Evolutionary conservation across 2,113 vertebrate genomes (phyloP).

Genomic region (Hippopotamus amphibius): DNA sequence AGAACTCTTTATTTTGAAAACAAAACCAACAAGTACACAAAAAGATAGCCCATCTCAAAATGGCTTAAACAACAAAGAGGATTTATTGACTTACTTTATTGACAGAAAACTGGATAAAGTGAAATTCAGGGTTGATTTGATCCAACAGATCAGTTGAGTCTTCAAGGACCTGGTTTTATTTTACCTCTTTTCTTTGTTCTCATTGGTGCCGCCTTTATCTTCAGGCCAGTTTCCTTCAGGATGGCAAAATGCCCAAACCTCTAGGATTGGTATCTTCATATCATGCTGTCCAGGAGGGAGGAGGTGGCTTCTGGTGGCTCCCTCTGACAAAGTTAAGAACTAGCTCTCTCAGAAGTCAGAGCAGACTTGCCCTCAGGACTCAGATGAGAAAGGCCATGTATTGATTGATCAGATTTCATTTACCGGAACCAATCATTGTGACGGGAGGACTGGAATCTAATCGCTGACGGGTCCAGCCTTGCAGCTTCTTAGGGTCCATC

Average conservation of each 20-base stretch:
- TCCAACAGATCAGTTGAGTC: not conserved
- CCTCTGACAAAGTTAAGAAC: not conserved
- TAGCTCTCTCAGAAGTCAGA: not conserved
- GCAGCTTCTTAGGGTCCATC: not conserved
- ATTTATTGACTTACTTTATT: not conserved
- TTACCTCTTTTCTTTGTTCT: not conserved
- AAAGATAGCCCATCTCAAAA: not conserved
- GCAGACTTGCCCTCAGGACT: not conserved
- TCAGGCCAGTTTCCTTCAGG: not conserved
- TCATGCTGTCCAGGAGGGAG: not conserved
- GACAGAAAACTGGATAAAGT: not conserved
- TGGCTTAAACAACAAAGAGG: not conserved
- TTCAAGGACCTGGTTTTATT: not conserved
- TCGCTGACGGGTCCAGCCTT: not conserved
- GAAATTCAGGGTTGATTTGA: conserved; percentile 58
- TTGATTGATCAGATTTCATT: conserved; percentile 6
- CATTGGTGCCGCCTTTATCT: not conserved
- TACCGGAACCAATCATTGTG: not conserved
- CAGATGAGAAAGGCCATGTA: not conserved
- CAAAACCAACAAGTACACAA: not conserved
- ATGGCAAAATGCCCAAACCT: not conserved
- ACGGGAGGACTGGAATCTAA: not conserved
- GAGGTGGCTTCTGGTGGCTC: not conserved
- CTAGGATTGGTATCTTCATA: not conserved
- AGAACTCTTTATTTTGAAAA: not conserved